A percentile compares a stretch with the other conserved stretches of the same genome.
Conservation (phyloP, 2,888 invertebrate species). For the Rotaria socialis region DNA sequence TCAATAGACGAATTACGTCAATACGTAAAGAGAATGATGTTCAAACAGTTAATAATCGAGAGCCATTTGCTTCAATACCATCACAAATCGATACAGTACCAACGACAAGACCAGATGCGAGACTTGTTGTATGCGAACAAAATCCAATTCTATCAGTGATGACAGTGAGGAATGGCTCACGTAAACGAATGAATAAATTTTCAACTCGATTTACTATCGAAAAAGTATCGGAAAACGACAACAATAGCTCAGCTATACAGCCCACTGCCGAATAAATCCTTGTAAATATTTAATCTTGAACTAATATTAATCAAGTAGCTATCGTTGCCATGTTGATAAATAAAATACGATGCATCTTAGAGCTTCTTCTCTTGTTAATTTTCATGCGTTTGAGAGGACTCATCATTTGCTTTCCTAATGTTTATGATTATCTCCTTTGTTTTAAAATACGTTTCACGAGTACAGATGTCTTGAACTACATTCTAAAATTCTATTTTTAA, state of each 20-base stretch:
- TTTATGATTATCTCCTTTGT: too few species aligned
- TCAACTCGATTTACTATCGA: background rate
- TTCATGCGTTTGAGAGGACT: too few species aligned
- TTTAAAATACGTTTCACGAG: too few species aligned
- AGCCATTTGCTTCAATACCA: too few species aligned
- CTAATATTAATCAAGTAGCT: too few species aligned
- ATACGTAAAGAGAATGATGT: background rate
- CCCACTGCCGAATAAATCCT: too few species aligned
- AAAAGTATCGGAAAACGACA: background rate
- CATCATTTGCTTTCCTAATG: too few species aligned
- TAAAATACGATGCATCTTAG: background rate
- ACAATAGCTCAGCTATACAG: background rate
- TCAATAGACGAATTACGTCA: background rate
- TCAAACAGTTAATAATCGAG: background rate
- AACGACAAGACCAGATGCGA: background rate
- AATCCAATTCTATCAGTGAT: too few species aligned
- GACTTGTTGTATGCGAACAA: background rate
- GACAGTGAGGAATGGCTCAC: background rate
- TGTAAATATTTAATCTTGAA: too few species aligned
- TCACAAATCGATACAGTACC: background rate
- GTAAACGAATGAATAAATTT: background rate
- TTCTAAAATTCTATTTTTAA: too few species aligned
- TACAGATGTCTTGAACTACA: too few species aligned
- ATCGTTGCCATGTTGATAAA: too few species aligned
- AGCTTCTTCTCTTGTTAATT: background rate